phyloP scores from a whole-genome alignment of 2,113 vertebrate genomes.

The Megalops atlanticus region DNA sequence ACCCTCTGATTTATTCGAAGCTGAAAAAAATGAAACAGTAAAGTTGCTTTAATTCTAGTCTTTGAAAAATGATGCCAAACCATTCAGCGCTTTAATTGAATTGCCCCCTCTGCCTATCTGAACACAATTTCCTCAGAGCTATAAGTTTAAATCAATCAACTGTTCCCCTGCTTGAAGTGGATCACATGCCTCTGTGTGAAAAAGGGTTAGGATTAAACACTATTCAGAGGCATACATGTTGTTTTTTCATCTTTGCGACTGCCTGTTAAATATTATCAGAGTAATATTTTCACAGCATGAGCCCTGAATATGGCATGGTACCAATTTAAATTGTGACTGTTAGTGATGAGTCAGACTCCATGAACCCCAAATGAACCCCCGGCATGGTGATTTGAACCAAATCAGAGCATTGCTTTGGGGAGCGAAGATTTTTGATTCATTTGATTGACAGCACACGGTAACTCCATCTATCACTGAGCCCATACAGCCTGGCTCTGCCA shows the following conservation, averaged over 20 bases:
- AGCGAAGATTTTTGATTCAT: too few species aligned
- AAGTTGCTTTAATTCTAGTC: not conserved
- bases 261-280: not conserved
- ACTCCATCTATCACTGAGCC: too few species aligned
- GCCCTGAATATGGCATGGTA: not conserved
- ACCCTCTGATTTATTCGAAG: too few species aligned
- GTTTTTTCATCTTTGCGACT: not conserved
- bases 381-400: too few species aligned
- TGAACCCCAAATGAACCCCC: too few species aligned
- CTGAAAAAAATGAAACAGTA: not conserved
- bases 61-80: not conserved
- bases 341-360: too few species aligned
- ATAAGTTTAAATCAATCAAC: not conserved
- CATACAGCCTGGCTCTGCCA: too few species aligned
- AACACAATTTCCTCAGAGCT: not conserved
- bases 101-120: not conserved
- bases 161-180: not conserved
- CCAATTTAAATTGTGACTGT: not conserved
- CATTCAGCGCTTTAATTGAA: not conserved
- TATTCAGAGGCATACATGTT: not conserved
- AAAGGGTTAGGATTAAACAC: not conserved
- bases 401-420: too few species aligned
- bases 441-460: too few species aligned
- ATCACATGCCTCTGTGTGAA: not conserved
- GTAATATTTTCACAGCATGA: not conserved